Evolutionary conservation across 2,797 vertebrate species (phyloP).

Genomic region (Acomys russatus): DNA sequence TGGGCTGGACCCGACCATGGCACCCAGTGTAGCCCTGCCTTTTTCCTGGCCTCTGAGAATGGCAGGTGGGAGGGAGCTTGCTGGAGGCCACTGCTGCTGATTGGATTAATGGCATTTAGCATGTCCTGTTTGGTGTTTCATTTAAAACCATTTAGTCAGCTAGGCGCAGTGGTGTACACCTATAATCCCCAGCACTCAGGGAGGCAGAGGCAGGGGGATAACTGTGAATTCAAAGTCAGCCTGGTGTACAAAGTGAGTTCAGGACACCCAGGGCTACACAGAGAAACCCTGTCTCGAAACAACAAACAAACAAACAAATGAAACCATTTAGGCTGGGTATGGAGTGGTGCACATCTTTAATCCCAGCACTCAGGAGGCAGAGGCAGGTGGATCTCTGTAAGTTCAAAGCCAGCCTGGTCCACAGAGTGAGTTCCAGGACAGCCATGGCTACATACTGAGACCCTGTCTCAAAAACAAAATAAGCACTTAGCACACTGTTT

Average conservation of each 20-base stretch:
- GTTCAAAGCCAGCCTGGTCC: background rate
- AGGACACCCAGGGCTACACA: background rate
- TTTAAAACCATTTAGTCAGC: background rate
- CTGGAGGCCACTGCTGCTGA: background rate
- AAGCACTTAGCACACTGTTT: background rate
- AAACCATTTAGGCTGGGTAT: background rate
- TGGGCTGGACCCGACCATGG: accelerated
- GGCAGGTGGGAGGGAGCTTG: background rate
- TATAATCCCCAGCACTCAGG: background rate
- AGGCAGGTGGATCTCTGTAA: background rate
- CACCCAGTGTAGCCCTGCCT: background rate
- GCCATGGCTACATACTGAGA: background rate
- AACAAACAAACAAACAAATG: background rate
- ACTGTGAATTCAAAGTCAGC: background rate
- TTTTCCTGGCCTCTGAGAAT: background rate
- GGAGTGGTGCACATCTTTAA: background rate
- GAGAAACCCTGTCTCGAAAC: background rate
- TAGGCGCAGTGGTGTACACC: background rate
- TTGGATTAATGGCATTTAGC: background rate
- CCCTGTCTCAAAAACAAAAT: background rate
- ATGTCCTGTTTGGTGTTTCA: background rate
- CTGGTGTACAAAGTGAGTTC: background rate
- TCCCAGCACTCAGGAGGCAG: background rate
- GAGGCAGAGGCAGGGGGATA: background rate
- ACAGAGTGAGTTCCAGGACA: background rate